phyloP scores from a whole-genome alignment of 2,888 invertebrate species.

The Caenorhabditis sp. region DNA sequence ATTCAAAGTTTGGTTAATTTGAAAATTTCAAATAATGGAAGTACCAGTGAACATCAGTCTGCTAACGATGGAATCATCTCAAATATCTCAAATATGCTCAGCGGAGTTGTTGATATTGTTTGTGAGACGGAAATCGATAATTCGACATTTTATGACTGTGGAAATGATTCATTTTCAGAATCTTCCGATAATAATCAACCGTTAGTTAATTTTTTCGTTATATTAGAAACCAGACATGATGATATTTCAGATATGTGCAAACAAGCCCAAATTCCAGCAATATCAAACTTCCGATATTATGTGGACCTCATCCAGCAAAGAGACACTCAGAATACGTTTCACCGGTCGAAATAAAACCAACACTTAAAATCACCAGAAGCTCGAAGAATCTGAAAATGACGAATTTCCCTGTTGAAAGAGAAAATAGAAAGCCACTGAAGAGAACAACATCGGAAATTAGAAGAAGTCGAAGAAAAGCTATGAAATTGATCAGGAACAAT shows the following conservation, averaged over 20 bases:
- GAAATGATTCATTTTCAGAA: no score
- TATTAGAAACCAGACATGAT: no score
- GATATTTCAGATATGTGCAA: no score
- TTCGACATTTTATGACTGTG: not conserved
- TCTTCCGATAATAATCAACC: no score
- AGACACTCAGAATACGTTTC: not conserved
- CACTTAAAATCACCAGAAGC: not conserved
- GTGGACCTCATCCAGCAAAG: not conserved
- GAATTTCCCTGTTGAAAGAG: not conserved
- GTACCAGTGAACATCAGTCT: no score
- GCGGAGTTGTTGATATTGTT: not conserved
- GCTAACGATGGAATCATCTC: no score
- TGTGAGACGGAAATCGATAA: not conserved
- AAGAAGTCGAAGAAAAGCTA: not conserved
- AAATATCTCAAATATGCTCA: not conserved
- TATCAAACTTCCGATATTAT: not conserved
- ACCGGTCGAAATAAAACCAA: not conserved
- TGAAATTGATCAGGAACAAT: not conserved
- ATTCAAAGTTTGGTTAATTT: no score
- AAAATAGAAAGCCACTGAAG: not conserved
- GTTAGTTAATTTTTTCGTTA: not conserved
- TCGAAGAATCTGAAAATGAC: not conserved
- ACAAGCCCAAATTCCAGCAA: no score
- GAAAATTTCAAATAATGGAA: no score
- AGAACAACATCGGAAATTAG: not conserved